Conservation (phyloP, 1,140 invertebrate species). For the Plutomurus gul region DNA sequence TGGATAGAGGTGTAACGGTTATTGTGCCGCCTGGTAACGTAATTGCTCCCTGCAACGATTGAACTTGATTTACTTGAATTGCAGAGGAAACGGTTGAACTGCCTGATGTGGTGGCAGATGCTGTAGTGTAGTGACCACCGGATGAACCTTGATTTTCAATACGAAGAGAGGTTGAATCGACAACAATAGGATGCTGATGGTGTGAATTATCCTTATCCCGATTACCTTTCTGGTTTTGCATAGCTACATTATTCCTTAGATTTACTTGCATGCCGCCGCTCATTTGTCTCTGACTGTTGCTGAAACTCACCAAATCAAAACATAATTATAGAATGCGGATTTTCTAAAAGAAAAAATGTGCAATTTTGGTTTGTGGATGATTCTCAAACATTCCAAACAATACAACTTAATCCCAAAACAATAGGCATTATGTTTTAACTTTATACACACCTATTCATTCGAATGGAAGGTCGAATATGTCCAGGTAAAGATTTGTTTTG, state of each 20-base stretch:
- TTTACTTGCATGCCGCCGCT: background rate
- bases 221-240: background rate
- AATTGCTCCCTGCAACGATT: conserved; percentile 46
- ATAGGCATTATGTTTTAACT: background rate
- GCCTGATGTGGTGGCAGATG: background rate
- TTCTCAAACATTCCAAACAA: too few relatives aligned
- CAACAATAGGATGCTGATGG: conserved; percentile 30
- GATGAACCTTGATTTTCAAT: conserved; percentile 18
- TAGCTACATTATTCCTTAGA: background rate
- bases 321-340: too few relatives aligned
- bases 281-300: background rate
- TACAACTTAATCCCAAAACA: background rate
- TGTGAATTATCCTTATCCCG: background rate
- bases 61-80: conserved; percentile 34
- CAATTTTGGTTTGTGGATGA: too few relatives aligned
- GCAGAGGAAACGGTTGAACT: conserved; percentile 1
- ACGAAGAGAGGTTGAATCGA: conserved; percentile 43
- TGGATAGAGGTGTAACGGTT: conserved; percentile 50
- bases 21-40: conserved; percentile 53
- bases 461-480: background rate
- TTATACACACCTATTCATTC: background rate
- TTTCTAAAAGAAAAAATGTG: too few relatives aligned
- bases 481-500: background rate
- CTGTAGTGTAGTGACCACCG: background rate
- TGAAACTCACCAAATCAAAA: too few relatives aligned